phyloP scores from a whole-genome alignment of 2,888 invertebrate species.

The Hydropsyche betteni region DNA sequence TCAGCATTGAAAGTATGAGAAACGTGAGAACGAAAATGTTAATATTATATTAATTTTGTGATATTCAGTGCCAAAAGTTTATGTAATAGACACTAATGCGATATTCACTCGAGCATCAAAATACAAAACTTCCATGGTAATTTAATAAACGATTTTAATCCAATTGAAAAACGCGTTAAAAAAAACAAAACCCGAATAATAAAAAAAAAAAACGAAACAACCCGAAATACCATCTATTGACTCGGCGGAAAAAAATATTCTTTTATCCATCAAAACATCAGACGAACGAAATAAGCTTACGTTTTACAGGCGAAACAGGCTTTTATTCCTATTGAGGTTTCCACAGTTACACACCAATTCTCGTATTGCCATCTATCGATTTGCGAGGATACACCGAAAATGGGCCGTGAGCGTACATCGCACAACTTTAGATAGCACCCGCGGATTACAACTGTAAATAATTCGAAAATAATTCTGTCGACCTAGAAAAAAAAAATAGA shows the following conservation, averaged over 20 bases:
- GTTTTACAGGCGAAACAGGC: constrained; percentile 23
- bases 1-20: too few species aligned
- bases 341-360: constrained; percentile 20
- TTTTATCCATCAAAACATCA: constrained; percentile 31
- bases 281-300: constrained; percentile 26
- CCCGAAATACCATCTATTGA: constrained; percentile 22
- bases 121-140: too few species aligned
- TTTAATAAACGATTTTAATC: too few species aligned
- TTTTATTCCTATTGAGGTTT: constrained; percentile 32
- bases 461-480: background rate
- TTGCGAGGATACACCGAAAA: constrained; percentile 7
- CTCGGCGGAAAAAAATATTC: constrained; percentile 27
- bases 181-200: too few species aligned
- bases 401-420: background rate
- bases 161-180: too few species aligned
- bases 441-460: background rate
- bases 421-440: too few species aligned
- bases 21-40: too few species aligned
- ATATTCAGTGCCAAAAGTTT: too few species aligned
- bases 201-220: too few species aligned
- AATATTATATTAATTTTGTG: too few species aligned
- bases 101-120: too few species aligned
- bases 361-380: constrained; percentile 31
- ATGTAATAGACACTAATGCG: too few species aligned
- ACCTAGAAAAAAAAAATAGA: background rate